Evolutionary conservation across 1,140 invertebrate species (phyloP), one percentile per base, ranked within the genome.

Genomic region (Apocrypta bakeri): DNA sequence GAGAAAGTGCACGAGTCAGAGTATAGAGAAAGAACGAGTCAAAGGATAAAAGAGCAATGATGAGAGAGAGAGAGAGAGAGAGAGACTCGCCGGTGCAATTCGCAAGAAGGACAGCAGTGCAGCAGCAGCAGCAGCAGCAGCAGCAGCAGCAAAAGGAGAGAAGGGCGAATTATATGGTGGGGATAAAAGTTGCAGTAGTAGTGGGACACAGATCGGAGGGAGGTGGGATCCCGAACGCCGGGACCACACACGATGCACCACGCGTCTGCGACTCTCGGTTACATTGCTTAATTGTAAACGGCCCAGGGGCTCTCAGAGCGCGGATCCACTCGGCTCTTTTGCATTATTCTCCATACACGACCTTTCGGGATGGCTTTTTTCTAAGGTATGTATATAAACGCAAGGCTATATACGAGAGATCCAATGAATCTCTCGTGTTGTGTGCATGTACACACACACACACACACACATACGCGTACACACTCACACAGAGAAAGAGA

Each of bases 211-310:
- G 63, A 66, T 25, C 63, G 88, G 88, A 88, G 87, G 86, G 88
- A 91, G 88, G 89, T 89, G 89, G 88, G 87, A 74, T 74, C 89
- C 86, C 87, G 84, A 88, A 91, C 86, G 85, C 83, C 85, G 86
- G 86, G 91, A 92, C 91, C 91, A 92, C 91, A 92, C 91, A 92
- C 91, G 91, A 91, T 87, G 91, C 88, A 91, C 91, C 90, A 91
- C 90, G 90, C 91, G 91, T 91, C 90, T 91, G 68, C 42, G 87
- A 89, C 90, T 92, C 88, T 92, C 88, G 89, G 90, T 91, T 90
- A 91, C 90, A 92, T 91, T 91, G 90, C 91, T 92, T 92, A 92
- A 92, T 92, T 92, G 91, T 92, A 92, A 91, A 92, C 89, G 90
- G 86, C 86, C 79, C 90, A 91, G 90, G 69, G 91, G 88, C 82